Base-by-base conservation (phyloP, 2,797 vertebrate genomes). In the Lepilemur ruficaudatus region DNA sequence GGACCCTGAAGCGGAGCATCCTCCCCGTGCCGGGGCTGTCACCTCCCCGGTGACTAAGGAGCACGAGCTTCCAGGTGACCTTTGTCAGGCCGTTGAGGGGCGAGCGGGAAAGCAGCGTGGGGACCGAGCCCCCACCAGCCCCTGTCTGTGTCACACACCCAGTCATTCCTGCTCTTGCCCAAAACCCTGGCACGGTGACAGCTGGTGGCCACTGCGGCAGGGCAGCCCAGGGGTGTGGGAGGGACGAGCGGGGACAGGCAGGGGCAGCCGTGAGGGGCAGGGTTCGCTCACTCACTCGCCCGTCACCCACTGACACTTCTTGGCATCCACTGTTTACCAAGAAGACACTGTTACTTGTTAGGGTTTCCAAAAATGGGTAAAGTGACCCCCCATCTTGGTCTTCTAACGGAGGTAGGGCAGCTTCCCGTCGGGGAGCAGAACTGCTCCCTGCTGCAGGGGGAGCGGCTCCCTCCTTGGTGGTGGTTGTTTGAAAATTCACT, bases 131-230 rank as follows among this genome's bases (percentile, higher is more conserved):
- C 38, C 12, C 35, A 1, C 0, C 3, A 0, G 4, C 4, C 23
- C 1, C 6, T 0, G 1, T 1, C 15, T 3, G 13, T 20, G 18
- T 1, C 0, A 23, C 7, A 12, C 0, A 0, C 2, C 4, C n/a
- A 0, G 0, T 5, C 14, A 2, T 48, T 18, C 23, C 52, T 43
- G 2, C 13, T 9, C 5, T 13, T 3, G 32, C n/a, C 52, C 13
- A 11, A 1, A 38, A 35, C 28, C 20, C 63, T 2, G 11, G 17
- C 12, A 15, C 7, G 30, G 10, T 30, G 2, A n/a, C 46, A 15
- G 5, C 5, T 20, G 9, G 7, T 30, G 18, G 30, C n/a, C 35
- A 46, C 30, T 2, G 2, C 23, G 6, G 11, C 18, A 12, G 5
- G 2, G 17, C 35, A 50, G n/a, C 32, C 32, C 2, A 1, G 11